Base-by-base conservation (phyloP, 2,113 vertebrate species). In the Petroica traversi region DNA sequence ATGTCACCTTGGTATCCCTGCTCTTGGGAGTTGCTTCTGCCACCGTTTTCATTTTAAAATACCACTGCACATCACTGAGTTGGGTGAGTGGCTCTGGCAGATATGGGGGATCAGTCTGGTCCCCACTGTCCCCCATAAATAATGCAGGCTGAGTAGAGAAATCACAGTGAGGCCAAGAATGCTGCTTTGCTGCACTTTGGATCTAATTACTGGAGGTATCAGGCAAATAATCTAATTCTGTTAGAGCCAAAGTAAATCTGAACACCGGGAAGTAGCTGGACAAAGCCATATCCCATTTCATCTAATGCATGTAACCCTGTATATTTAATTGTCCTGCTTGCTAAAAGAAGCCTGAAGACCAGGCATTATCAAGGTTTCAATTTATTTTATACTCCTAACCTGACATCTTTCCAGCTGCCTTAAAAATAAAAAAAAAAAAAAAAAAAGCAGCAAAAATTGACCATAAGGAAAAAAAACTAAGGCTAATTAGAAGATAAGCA, bases 1-100 rank as follows among this genome's bases (percentile, higher is more conserved):
- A 96, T 95, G 95, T 96, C 92, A 97, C 91, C 93, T 94, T 92
- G 86, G 58, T 88, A 79, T 96, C 96, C 68, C 79, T 58, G 82
- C 93, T 87, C 93, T 77, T 73, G 73, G 75, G 91, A 95, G 89
- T 92, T 95, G 95, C 82, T 97, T 73, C 93, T 91, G 92, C 63
- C 95, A 83, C 92, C 48, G 17, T 78, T 96, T 92, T 88, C 93
- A 86, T 88, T 93, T 93, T 72, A 33, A 92, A 94, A 80, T 12
- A 64, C 86, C 75, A 9, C 69, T 19, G 78, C 59, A 54, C 2
- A 2, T 45, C 59, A 28, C 68, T 55, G 85, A 93, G 73, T 2
- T 0, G 5, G 59, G 88, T 34, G 79, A 95, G 90, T 4, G 3
- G 79, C 31, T 43, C 78, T 18, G 14, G 79, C 54, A 75, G 91